Evolutionary conservation across 2,797 vertebrate species (phyloP), one percentile per base, ranked within the genome.

Genomic region (Helicolenus hilgendorfi): DNA sequence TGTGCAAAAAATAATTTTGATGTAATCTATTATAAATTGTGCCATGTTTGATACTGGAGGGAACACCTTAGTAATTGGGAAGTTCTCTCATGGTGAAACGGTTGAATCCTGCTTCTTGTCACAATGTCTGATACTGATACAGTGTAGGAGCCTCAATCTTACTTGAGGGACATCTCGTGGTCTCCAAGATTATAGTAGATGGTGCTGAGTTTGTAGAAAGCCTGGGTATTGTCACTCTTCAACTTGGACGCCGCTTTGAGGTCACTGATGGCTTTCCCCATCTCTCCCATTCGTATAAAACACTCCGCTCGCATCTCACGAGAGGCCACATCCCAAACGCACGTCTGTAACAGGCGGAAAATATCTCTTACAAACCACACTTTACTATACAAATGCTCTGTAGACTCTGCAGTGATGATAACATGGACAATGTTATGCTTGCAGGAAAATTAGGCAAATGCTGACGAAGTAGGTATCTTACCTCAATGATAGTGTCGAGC

Each of bases 141-240:
- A 60, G 24, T 36, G 5, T 2, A 3, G 3, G 22, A 22, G 31
- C 11, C 4, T 67, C 22, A 24, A 5, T 91, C 97, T 98, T 96
- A 99, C 99, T 97, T 98, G 90, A 99, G 98, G 77, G 99, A 99
- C 95, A 99, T 97, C 84, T 99, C 98, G 1, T 99, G 99, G 95
- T 99, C 99, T 90, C 99, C 99, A 29, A 99, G 97, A 36, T 98
- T 96, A 86, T 99, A 99, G 93, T 99, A 99, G 94, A 99, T 98
- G 78, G 69, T 98, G 97, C 98, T 99, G 95, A 99, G 98, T 95
- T 98, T 98, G 96, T 98, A 99, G 95, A 98, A 99, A 55, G 98
- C 99, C 94, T 98, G 97, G 0, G 99, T 99, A 79, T 99, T 99
- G 96, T 99, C 99, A 26, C 83, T 99, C 96, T 98, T 99, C 88